phyloP scores from a whole-genome alignment of 1,140 invertebrate genomes.

The Apis mellifera region Amel_HAv3.1 CM009932.2:7602001-7602500 shows the following conservation, averaged over 20 bases:
- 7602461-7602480: conserved; percentile 34
- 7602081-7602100: no score
- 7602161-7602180: no score
- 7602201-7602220: no score
- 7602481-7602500: conserved; percentile 33
- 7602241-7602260: not conserved
- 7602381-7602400: conserved; percentile 37
- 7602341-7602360: conserved; percentile 44
- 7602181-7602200: no score
- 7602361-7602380: conserved; percentile 10
- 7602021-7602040: no score
- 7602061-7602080: no score
- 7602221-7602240: no score
- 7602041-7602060: no score
- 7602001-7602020: no score
- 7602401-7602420: conserved; percentile 20
- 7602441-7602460: conserved; percentile 9
- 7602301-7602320: not conserved
- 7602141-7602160: no score
- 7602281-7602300: not conserved
- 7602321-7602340: not conserved
- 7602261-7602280: not conserved
- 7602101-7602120: no score
- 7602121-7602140: no score
- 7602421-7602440: conserved; percentile 29